Percentiles rank a stretch among this genome's conserved stretches.
phyloP scores from a whole-genome alignment of 2,888 invertebrate species.

The Cryptocephalus moraei region DNA sequence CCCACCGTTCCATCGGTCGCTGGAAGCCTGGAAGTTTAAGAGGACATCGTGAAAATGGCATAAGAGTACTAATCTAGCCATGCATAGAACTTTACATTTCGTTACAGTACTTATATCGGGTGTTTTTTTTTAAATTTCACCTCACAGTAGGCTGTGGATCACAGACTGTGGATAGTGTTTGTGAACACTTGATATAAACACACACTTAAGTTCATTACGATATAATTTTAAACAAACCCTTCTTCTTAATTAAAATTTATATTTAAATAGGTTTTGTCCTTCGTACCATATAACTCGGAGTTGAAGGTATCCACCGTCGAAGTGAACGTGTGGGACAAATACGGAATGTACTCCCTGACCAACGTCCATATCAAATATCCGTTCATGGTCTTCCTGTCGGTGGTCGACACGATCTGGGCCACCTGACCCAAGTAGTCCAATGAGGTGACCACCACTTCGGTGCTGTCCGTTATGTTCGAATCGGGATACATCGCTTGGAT shows the following conservation, averaged over 20 bases:
- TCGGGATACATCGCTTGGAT: constrained; percentile 41
- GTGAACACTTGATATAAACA: no score
- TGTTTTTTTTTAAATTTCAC: no score
- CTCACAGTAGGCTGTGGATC: no score
- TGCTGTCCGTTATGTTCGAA: constrained; percentile 40
- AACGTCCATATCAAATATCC: constrained; percentile 51
- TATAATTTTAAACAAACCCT: no score
- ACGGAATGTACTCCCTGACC: constrained; percentile 43
- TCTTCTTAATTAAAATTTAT: no score
- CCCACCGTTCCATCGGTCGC: constrained; percentile 37
- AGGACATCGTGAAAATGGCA: no score
- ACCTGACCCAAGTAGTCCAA: constrained; percentile 43
- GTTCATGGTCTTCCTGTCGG: constrained; percentile 43
- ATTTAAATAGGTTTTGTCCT: no score
- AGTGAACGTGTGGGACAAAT: constrained; percentile 39
- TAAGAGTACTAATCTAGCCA: no score
- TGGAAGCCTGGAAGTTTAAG: constrained; percentile 24
- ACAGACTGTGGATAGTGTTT: no score
- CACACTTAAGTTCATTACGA: no score
- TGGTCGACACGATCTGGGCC: constrained; percentile 41
- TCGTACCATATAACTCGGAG: constrained; percentile 28
- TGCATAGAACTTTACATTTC: no score
- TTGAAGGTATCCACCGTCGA: constrained; percentile 26
- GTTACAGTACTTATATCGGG: no score
- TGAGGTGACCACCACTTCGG: constrained; percentile 43